Conservation (phyloP, 1,140 invertebrate genomes). For the Plutomurus gul region DNA sequence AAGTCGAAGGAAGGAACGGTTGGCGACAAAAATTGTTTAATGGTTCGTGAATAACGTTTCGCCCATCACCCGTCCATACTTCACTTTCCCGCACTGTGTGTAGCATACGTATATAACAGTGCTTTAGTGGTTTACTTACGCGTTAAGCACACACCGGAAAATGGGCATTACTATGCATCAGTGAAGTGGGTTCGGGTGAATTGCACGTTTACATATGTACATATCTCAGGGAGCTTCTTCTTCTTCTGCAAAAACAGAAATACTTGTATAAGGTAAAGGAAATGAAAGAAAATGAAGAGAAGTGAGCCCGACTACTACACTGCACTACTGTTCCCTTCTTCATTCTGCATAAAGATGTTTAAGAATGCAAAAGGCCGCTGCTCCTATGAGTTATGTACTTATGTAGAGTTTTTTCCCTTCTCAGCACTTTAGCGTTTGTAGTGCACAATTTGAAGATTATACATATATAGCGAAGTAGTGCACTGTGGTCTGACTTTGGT, state of each 20-base stretch:
- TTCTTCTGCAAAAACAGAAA: too few relatives aligned
- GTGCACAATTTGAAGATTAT: neutral
- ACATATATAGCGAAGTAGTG: neutral
- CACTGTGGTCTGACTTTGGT: neutral
- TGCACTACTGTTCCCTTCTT: neutral
- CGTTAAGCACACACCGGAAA: neutral
- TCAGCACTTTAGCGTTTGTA: neutral
- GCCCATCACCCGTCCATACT: neutral
- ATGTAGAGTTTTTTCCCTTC: neutral
- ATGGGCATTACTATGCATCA: neutral
- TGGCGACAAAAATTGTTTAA: conserved; percentile 31
- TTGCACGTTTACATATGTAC: too few relatives aligned
- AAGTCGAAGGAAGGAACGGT: conserved; percentile 6
- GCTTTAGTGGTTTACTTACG: neutral
- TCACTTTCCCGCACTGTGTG: neutral
- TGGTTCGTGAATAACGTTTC: conserved; percentile 28
- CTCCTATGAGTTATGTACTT: neutral
- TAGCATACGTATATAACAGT: neutral
- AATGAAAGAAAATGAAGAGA: too few relatives aligned
- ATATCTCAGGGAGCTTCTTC: too few relatives aligned
- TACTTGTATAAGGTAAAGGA: too few relatives aligned
- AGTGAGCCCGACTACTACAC: too few relatives aligned
- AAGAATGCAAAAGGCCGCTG: too few relatives aligned
- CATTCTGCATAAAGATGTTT: too few relatives aligned
- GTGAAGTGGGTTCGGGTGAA: too few relatives aligned